A percentile compares a stretch with the other conserved stretches of the same genome.
phyloP scores from a whole-genome alignment of 2,888 invertebrate species.

The Protonemura montana region DNA sequence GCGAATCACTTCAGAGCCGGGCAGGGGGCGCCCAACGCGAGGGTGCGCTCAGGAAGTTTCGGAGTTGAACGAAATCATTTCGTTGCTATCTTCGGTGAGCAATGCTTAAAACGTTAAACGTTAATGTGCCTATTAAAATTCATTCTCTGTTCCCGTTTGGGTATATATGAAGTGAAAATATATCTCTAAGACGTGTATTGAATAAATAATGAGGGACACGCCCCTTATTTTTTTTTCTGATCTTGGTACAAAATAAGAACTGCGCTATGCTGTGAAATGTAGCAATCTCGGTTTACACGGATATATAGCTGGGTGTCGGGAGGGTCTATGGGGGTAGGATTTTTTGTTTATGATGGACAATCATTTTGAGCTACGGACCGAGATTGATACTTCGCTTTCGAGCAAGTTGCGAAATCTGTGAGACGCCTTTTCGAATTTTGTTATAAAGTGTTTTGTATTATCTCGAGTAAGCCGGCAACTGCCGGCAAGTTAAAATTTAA shows the following conservation, averaged over 20 bases:
- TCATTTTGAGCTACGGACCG: neutral
- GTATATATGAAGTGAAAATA: slow-evolving; percentile 61
- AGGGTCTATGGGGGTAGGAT: neutral
- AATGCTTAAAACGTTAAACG: slow-evolving; percentile 38
- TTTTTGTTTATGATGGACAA: neutral
- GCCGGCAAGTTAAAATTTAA: neutral
- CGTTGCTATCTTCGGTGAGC: neutral
- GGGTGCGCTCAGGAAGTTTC: neutral
- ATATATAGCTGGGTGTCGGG: neutral
- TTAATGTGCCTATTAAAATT: slow-evolving; percentile 56
- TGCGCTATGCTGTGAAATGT: neutral
- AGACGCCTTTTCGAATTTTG: neutral
- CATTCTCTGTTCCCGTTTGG: slow-evolving; percentile 59
- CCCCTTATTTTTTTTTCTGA: slow-evolving; percentile 18
- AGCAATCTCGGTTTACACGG: neutral
- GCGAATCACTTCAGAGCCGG: neutral
- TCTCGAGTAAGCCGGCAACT: neutral
- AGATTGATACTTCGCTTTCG: neutral
- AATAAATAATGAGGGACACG: slow-evolving; percentile 54
- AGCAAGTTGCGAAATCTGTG: neutral
- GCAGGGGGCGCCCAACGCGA: neutral
- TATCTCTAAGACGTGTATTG: slow-evolving; percentile 58
- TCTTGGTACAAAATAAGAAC: slow-evolving; percentile 9
- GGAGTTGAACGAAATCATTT: neutral
- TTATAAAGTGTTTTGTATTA: no score